A percentile compares a stretch with the other conserved stretches of the same genome.
These are phyloP conservation scores for Ommatoiulus sabulosus DNA, from an alignment of 2,888 invertebrate genomes.

Conservation along the genomic window DNA sequence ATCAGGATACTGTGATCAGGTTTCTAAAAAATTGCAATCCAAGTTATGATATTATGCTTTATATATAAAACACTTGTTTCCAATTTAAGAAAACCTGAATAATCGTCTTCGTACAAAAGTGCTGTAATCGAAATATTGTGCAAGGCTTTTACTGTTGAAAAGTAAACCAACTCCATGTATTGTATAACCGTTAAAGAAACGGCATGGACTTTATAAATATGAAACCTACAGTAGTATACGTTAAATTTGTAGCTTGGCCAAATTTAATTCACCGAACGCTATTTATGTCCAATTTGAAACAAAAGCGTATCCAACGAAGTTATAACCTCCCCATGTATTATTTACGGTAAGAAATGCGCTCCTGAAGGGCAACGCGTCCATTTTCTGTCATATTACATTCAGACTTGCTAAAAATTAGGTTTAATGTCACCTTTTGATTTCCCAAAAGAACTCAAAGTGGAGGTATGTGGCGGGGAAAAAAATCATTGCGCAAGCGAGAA, in stretches of 20 bases:
- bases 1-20: too few relatives aligned
- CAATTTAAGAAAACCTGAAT: too few relatives aligned
- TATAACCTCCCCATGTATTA: neutral
- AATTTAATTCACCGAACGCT: neutral
- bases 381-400: constrained; percentile 34
- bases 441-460: constrained; percentile 4
- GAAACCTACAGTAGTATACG: neutral
- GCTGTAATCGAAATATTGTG: too few relatives aligned
- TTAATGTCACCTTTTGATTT: constrained; percentile 53
- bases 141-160: too few relatives aligned
- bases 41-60: too few relatives aligned
- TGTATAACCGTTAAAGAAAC: too few relatives aligned
- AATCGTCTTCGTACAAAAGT: too few relatives aligned
- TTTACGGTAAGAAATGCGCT: neutral
- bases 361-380: constrained; percentile 7
- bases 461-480: neutral
- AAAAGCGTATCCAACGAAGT: neutral
- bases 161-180: too few relatives aligned
- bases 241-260: neutral
- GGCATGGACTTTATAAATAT: too few relatives aligned
- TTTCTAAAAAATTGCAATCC: too few relatives aligned
- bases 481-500: neutral
- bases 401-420: constrained; percentile 44
- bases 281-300: neutral
- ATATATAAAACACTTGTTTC: too few relatives aligned